Base-by-base conservation (phyloP, 2,797 vertebrate genomes). In the Synanceia verrucosa region DNA sequence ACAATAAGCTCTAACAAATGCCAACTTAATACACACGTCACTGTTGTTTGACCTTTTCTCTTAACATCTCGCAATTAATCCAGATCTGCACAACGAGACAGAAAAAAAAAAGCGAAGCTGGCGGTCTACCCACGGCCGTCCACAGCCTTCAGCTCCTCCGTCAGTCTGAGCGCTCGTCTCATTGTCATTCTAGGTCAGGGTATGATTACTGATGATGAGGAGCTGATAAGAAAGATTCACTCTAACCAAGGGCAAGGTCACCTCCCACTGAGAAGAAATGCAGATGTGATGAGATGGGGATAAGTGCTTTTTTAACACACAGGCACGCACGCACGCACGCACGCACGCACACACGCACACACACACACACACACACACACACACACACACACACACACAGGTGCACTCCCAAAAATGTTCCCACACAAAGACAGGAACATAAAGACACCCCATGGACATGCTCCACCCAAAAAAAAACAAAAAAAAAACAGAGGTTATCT, bases 181-280 rank as follows among this genome's bases (percentile, higher is more conserved):
- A 88, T 84, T 90, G 87, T 82, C 79, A 88, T 88, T 89, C 86
- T 73, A 72, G 84, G 82, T 88, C 86, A 70, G 76, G 47, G 65
- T 57, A 36, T 89, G 87, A 91, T 93, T 91, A 86, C 88, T 72
- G 86, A 86, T 84, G 84, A 89, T 70, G 85, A 90, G 83, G 77
- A 88, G 79, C 86, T 76, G 90, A 92, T 92, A 92, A 91, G 85
- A 68, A 87, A 88, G 79, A 89, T 71, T 82, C 85, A 79, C 68
- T 90, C 79, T 57, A 57, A 84, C 88, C 85, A 53, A 85, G 83
- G 89, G 85, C 86, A 89, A 92, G 92, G 91, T 90, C 91, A 87
- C 87, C 85, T 88, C 89, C 85, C 83, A 75, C 80, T 52, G 76
- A 34, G 62, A 67, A 67, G 63, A 83, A 70, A 91, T 89, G 88